phyloP scores from a whole-genome alignment of 2,888 invertebrate genomes.

The Hirtodrosophila trivittata region DNA sequence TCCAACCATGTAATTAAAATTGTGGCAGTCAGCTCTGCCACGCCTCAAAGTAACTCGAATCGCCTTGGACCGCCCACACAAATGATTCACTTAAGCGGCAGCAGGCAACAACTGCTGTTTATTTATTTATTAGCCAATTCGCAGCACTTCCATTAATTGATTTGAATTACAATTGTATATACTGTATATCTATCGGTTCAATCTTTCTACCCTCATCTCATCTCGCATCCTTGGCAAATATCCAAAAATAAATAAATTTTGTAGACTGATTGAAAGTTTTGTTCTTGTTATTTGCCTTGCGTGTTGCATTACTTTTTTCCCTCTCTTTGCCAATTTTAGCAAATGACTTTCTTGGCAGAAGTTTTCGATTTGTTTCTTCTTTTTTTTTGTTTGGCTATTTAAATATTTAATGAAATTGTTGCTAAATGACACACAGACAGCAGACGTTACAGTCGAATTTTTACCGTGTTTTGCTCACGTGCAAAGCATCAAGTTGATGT shows the following conservation, averaged over 20 bases:
- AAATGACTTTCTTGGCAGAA: conserved; percentile 73
- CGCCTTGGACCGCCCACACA: background rate
- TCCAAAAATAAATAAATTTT: conserved; percentile 50
- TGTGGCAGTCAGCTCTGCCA: conserved; percentile 41
- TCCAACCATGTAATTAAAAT: conserved; percentile 56
- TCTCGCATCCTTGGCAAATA: conserved; percentile 35
- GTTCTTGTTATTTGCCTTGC: conserved; percentile 41
- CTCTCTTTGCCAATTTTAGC: conserved; percentile 61
- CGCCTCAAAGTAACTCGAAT: conserved; percentile 5
- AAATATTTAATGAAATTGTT: conserved; percentile 68
- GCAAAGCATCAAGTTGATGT: conserved; percentile 38
- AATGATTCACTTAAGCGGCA: too few species aligned
- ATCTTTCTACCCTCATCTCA: background rate
- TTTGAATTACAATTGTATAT: conserved; percentile 52
- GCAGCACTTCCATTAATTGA: conserved; percentile 60
- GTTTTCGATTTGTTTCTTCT: conserved; percentile 53
- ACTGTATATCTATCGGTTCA: conserved; percentile 4
- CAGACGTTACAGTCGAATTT: conserved; percentile 22
- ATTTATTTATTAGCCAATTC: conserved; percentile 34
- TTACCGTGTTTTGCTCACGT: conserved; percentile 22
- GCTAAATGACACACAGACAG: conserved; percentile 47
- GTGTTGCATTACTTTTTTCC: conserved; percentile 35
- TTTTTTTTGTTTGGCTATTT: conserved; percentile 52
- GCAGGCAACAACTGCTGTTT: too few species aligned
- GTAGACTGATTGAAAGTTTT: conserved; percentile 63